These are phyloP conservation scores for Melanerpes formicivorus DNA, from an alignment of 2,113 vertebrate species.

Conservation along the genomic window DNA sequence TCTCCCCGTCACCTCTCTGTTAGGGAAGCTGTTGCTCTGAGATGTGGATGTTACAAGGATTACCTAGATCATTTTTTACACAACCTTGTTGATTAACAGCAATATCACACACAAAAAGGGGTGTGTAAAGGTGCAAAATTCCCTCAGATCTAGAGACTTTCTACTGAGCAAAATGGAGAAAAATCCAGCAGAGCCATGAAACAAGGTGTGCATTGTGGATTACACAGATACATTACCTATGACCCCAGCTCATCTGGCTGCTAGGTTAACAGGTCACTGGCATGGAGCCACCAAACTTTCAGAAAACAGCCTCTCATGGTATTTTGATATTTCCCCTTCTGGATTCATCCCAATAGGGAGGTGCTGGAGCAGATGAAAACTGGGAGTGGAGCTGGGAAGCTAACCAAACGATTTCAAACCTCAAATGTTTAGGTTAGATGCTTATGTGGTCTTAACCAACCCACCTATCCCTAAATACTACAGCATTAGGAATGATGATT, in stretches of 20 bases:
- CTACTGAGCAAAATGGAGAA: not conserved
- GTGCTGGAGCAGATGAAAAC: conserved; percentile 15
- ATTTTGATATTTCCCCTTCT: conserved; percentile 56
- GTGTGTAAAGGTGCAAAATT: accelerated
- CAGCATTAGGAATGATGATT: conserved; percentile 19
- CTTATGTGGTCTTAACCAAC: conserved; percentile 25
- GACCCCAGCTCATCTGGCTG: conserved; percentile 15
- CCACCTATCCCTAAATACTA: conserved; percentile 46
- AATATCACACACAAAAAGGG: not conserved
- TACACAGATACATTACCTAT: conserved; percentile 21
- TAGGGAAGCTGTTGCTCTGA: not conserved
- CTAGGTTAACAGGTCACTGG: conserved; percentile 58
- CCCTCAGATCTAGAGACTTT: not conserved
- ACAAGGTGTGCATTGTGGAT: conserved; percentile 51
- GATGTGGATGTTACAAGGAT: not conserved
- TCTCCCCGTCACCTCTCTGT: not conserved
- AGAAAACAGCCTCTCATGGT: conserved; percentile 37
- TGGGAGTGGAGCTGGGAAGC: conserved; percentile 46
- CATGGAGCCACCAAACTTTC: conserved; percentile 11
- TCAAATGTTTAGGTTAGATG: conserved; percentile 57
- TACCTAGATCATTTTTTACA: not conserved
- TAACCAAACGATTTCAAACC: conserved; percentile 43
- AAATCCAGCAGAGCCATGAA: not conserved
- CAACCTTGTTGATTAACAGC: not conserved
- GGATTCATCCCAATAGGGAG: conserved; percentile 43